Conservation (phyloP, 1,140 invertebrate genomes). For the Triops cancriformis region DNA sequence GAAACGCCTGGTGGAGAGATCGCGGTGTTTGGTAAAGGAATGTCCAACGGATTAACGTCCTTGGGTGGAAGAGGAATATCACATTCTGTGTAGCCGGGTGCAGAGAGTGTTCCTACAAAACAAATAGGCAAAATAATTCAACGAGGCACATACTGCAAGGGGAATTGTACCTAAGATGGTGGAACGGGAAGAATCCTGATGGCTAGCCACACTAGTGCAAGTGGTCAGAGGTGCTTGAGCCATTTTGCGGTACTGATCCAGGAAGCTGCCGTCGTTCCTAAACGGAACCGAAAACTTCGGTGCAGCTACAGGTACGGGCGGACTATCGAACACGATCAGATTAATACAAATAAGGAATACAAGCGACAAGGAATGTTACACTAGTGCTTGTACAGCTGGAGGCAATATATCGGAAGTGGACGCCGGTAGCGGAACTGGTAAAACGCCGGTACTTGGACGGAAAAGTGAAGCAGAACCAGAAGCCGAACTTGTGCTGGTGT, state of each 20-base stretch:
- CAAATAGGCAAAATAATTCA: background rate
- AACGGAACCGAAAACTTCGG: conserved; percentile 25
- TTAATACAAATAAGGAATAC: background rate
- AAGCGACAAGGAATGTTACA: background rate
- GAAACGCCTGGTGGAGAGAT: conserved; percentile 2
- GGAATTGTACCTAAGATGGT: background rate
- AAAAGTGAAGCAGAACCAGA: background rate
- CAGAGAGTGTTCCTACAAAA: background rate
- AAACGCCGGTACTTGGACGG: background rate
- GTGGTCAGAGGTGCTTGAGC: conserved; percentile 27
- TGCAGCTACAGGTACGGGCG: conserved; percentile 1
- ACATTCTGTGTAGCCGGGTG: background rate
- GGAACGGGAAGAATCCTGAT: background rate
- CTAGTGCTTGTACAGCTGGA: background rate
- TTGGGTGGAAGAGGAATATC: background rate
- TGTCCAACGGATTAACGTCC: background rate
- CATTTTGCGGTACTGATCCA: conserved; percentile 35
- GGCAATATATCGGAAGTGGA: background rate
- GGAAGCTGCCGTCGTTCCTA: conserved; percentile 35
- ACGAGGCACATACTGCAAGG: too few species aligned
- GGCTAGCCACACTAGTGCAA: background rate
- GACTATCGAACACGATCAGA: background rate
- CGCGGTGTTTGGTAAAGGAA: background rate
- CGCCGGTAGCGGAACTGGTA: background rate
- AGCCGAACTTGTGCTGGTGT: background rate